Conservation (phyloP, 2,888 invertebrate species). For the Lutraria lutraria region DNA sequence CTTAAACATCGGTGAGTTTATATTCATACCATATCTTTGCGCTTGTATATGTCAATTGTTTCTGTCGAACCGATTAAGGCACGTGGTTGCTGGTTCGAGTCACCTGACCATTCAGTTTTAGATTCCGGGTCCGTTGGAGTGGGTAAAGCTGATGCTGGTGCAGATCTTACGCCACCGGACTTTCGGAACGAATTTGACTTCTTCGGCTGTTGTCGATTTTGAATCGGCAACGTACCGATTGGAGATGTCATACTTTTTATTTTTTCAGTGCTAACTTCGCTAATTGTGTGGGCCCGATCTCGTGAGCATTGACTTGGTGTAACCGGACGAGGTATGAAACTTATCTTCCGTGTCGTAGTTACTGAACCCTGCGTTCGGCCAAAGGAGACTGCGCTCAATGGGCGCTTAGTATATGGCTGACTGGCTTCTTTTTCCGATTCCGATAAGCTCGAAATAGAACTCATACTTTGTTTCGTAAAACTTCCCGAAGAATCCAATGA, state of each 20-base stretch:
- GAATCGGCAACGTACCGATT: not conserved
- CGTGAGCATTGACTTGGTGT: slow-evolving; percentile 14
- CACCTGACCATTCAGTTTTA: not conserved
- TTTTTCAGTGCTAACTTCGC: not conserved
- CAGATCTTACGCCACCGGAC: slow-evolving; percentile 1
- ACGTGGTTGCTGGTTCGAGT: not conserved
- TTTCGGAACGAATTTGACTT: not conserved
- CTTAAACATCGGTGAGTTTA: too few species aligned
- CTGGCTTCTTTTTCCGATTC: slow-evolving; percentile 26
- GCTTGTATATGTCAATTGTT: not conserved
- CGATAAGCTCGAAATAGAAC: slow-evolving; percentile 28
- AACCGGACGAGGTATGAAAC: slow-evolving; percentile 39
- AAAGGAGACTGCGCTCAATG: not conserved
- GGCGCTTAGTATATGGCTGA: not conserved
- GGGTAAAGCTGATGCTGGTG: slow-evolving; percentile 11
- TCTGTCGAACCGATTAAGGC: not conserved
- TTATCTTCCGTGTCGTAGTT: not conserved
- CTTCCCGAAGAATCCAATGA: not conserved
- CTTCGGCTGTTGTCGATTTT: not conserved
- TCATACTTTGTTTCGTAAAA: not conserved
- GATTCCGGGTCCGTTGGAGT: slow-evolving; percentile 16
- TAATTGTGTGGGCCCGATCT: slow-evolving; percentile 16
- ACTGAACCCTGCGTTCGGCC: not conserved
- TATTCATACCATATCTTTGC: not conserved
- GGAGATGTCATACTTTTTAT: not conserved